Conservation (phyloP, 2,797 vertebrate genomes). For the Limnodromus scolopaceus region DNA sequence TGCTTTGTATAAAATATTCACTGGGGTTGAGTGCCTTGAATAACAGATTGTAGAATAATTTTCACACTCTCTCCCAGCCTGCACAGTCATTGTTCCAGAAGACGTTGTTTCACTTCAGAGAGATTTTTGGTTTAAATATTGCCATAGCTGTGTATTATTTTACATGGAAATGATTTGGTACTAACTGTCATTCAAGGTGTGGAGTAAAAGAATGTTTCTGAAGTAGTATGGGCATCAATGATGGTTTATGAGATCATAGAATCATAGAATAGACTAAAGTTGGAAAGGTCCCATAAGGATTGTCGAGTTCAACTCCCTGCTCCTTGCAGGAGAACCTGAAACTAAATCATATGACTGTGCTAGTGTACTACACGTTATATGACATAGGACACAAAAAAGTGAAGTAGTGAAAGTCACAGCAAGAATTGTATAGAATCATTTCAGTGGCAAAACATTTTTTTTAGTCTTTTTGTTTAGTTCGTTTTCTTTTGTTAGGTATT, state of each 20-base stretch:
- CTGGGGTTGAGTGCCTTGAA: slow-evolving; percentile 5
- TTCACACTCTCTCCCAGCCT: not conserved
- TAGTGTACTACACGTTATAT: not conserved
- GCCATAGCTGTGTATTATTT: not conserved
- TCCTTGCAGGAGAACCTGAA: not conserved
- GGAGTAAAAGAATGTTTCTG: not conserved
- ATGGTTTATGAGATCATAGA: not conserved
- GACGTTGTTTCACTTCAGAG: not conserved
- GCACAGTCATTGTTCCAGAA: not conserved
- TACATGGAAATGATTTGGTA: not conserved
- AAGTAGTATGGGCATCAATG: not conserved
- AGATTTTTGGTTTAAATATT: not conserved
- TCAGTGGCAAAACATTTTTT: not conserved
- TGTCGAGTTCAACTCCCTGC: not conserved
- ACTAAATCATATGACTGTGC: not conserved
- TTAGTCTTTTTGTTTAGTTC: not conserved
- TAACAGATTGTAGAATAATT: slow-evolving; percentile 29
- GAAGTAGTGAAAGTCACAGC: not conserved
- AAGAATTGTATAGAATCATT: not conserved
- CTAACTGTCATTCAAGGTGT: not conserved
- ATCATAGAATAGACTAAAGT: not conserved
- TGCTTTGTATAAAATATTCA: slow-evolving; percentile 43
- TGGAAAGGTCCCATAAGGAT: not conserved
- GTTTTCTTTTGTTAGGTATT: too few species aligned
- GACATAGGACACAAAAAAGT: not conserved